phyloP scores from a whole-genome alignment of 1,140 invertebrate species.

The Diabrotica virgifera region DNA sequence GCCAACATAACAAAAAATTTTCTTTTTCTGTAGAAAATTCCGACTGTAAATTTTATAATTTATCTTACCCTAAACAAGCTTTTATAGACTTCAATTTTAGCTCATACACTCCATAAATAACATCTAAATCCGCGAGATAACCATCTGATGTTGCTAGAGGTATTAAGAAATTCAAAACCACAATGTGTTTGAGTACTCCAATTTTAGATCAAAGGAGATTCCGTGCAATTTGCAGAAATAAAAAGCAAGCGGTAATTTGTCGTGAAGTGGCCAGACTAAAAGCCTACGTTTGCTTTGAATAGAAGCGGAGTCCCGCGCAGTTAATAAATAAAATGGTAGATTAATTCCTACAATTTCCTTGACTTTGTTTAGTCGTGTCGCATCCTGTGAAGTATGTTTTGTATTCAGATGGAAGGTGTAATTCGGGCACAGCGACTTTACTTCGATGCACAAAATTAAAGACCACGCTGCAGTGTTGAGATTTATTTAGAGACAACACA shows the following conservation, averaged over 20 bases:
- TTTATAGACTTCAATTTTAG: too few relatives aligned
- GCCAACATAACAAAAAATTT: too few relatives aligned
- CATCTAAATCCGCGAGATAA: background rate
- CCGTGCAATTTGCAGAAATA: background rate
- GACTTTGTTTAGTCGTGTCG: background rate
- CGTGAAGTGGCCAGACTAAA: constrained; percentile 1
- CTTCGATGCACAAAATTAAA: background rate
- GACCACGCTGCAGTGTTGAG: too few relatives aligned
- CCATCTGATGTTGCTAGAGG: background rate
- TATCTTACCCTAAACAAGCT: too few relatives aligned
- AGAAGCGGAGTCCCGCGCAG: background rate
- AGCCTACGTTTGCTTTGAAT: background rate
- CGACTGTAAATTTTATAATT: too few relatives aligned
- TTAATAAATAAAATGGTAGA: constrained; percentile 3
- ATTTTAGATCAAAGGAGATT: background rate
- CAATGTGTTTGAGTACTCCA: background rate
- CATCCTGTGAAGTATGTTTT: background rate
- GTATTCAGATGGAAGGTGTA: background rate
- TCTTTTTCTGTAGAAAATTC: too few relatives aligned
- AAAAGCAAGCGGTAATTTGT: constrained; percentile 1
- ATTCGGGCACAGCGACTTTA: background rate
- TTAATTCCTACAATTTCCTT: constrained; percentile 3
- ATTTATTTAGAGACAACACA: too few relatives aligned
- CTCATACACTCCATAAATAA: too few relatives aligned
- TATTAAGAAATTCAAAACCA: constrained; percentile 3